phyloP scores from a whole-genome alignment of 2,113 vertebrate species.

The Myiopsitta monachus region DNA sequence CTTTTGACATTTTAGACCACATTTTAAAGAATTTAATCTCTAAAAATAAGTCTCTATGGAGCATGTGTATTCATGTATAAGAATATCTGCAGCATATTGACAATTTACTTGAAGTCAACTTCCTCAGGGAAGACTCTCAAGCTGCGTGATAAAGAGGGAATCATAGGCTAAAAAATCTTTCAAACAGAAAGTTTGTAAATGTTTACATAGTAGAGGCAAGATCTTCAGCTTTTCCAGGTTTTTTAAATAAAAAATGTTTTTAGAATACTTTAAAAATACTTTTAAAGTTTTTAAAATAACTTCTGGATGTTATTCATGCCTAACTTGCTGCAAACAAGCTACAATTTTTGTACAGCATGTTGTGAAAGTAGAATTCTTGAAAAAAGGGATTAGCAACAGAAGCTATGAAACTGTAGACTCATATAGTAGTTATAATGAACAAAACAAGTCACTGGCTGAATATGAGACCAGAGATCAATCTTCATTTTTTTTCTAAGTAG shows the following conservation, averaged over 20 bases:
- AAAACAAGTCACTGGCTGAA: neutral
- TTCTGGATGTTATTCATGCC: neutral
- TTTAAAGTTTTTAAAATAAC: neutral
- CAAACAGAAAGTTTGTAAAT: neutral
- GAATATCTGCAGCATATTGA: neutral
- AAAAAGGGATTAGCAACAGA: neutral
- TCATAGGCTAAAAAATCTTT: neutral
- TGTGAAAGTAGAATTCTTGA: neutral
- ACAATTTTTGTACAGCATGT: neutral
- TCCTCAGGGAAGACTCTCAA: neutral
- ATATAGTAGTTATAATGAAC: neutral
- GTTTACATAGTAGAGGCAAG: neutral
- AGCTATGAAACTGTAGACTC: neutral
- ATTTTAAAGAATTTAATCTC: neutral
- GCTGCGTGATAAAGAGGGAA: neutral
- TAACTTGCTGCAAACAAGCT: neutral
- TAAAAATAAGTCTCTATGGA: neutral
- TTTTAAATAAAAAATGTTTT: slow-evolving; percentile 2
- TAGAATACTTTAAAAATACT: too few relatives aligned
- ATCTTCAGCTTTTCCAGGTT: neutral
- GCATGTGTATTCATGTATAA: neutral
- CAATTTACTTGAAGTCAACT: neutral
- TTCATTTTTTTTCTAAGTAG: neutral
- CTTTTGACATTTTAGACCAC: neutral
- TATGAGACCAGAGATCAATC: neutral